Conservation (phyloP, 2,113 vertebrate genomes). For the Carassius auratus region DNA sequence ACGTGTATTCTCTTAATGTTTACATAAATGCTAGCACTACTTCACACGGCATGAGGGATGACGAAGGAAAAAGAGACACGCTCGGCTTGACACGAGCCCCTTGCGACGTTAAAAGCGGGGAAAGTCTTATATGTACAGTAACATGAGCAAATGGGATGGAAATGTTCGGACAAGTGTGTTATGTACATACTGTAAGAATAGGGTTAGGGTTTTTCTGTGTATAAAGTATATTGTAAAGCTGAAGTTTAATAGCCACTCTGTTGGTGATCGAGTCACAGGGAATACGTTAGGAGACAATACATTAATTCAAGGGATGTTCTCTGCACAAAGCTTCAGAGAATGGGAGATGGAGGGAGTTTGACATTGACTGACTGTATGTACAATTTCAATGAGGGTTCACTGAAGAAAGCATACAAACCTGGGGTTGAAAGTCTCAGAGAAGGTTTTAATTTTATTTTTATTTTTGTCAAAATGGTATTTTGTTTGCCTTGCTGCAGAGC, state of each 20-base stretch:
- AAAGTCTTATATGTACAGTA: constrained; percentile 66
- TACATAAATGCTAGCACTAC: constrained; percentile 84
- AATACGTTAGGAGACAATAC: constrained; percentile 46
- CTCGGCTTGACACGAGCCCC: not conserved
- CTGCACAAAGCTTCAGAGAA: constrained; percentile 61
- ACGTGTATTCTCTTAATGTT: constrained; percentile 66
- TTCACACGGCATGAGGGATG: constrained; percentile 83
- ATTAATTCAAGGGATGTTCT: constrained; percentile 66
- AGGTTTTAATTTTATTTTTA: constrained; percentile 33
- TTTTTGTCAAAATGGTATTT: constrained; percentile 57
- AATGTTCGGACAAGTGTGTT: not conserved
- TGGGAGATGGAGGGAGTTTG: not conserved
- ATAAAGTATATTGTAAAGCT: constrained; percentile 82
- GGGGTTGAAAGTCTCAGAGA: constrained; percentile 56
- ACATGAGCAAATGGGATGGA: constrained; percentile 26
- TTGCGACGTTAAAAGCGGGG: constrained; percentile 30
- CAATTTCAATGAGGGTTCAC: not conserved
- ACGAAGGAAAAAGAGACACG: constrained; percentile 42
- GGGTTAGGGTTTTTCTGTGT: constrained; percentile 75
- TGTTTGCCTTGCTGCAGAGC: constrained; percentile 68
- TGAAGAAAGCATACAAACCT: constrained; percentile 30
- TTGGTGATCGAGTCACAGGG: constrained; percentile 64
- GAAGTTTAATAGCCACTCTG: constrained; percentile 72
- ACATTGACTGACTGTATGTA: constrained; percentile 37
- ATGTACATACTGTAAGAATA: constrained; percentile 81